Evolutionary conservation across 1,140 invertebrate genomes (phyloP).

Genomic region (Argopecten irradians): DNA sequence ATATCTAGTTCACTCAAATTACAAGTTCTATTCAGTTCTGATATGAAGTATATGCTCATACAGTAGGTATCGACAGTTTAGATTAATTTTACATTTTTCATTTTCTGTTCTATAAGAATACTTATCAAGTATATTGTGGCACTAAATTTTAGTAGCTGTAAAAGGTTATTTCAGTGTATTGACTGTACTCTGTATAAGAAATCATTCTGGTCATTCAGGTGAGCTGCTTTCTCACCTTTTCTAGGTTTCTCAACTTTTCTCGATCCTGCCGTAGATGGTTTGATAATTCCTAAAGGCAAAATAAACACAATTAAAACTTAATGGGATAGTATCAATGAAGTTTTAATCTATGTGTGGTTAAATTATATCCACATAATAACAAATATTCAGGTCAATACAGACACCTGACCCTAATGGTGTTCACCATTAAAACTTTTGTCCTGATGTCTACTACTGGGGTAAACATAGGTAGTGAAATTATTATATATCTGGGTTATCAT

Average conservation of each 20-base stretch:
- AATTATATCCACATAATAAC: no score
- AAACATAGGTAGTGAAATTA: no score
- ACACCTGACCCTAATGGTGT: no score
- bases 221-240: conserved; percentile 29
- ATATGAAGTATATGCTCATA: not conserved
- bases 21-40: no score
- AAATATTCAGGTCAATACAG: no score
- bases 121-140: conserved; percentile 31
- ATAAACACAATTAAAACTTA: no score
- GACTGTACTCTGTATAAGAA: not conserved
- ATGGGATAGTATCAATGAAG: no score
- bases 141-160: not conserved
- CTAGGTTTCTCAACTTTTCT: conserved; percentile 22
- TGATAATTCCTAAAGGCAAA: conserved; percentile 24
- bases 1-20: no score
- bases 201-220: not conserved
- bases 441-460: no score
- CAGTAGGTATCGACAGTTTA: not conserved
- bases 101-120: not conserved
- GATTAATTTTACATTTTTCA: not conserved
- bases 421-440: no score
- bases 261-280: not conserved
- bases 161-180: not conserved
- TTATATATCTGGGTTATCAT: no score
- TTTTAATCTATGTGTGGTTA: no score